Evolutionary conservation across 2,888 invertebrate genomes (phyloP).

Genomic region (Linyphia triangularis): DNA sequence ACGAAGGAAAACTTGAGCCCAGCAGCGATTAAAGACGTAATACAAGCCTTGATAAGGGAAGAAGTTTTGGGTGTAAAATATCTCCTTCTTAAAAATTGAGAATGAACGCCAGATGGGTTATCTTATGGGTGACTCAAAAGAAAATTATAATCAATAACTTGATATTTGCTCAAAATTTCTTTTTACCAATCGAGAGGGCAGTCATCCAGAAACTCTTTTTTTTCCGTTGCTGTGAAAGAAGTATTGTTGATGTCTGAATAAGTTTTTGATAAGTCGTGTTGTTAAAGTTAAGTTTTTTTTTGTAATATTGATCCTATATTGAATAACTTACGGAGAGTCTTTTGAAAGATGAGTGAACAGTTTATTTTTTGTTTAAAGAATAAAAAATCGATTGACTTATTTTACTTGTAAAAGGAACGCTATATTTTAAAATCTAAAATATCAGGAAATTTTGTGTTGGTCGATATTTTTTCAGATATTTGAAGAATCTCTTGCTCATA

Average conservation of each 20-base stretch:
- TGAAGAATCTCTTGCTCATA: too few relatives aligned
- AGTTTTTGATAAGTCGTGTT: background rate
- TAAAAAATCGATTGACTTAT: too few relatives aligned
- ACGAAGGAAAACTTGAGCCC: conserved; percentile 62
- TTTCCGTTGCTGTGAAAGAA: background rate
- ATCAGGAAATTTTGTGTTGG: too few relatives aligned
- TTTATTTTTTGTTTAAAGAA: background rate
- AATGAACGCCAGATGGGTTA: conserved; percentile 51
- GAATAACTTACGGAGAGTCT: background rate
- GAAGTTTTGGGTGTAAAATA: conserved; percentile 59
- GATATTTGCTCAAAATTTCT: conserved; percentile 23
- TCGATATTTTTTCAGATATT: too few relatives aligned
- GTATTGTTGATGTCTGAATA: background rate
- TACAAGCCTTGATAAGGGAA: conserved; percentile 60
- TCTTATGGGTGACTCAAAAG: conserved; percentile 44
- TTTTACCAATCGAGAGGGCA: background rate
- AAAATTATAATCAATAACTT: conserved; percentile 69
- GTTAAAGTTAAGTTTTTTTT: background rate
- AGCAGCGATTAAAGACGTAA: conserved; percentile 66
- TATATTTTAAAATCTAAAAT: too few relatives aligned
- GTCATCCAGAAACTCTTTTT: conserved; percentile 29
- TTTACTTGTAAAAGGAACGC: too few relatives aligned
- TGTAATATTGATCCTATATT: background rate
- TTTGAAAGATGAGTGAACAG: background rate
- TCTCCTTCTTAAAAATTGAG: conserved; percentile 44